Evolutionary conservation across 1,140 invertebrate genomes (phyloP).

Genomic region (Saxidomus purpurata): DNA sequence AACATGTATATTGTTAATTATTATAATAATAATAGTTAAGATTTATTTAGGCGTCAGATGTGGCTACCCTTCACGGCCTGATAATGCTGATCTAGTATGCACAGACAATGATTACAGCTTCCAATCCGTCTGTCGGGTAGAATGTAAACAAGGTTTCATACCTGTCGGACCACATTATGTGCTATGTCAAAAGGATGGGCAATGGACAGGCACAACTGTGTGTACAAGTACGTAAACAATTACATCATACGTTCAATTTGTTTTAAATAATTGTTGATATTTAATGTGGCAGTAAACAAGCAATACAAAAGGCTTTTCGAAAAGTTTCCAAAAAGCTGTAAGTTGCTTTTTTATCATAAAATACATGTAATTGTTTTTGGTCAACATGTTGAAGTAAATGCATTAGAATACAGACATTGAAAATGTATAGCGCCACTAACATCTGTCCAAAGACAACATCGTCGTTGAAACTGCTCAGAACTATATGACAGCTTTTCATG

Average conservation of each 20-base stretch:
- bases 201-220: neutral
- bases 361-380: neutral
- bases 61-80: neutral
- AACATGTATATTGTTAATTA: too few relatives aligned
- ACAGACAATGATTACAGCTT: neutral
- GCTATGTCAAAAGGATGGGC: neutral
- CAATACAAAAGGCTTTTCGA: neutral
- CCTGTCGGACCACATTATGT: neutral
- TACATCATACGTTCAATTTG: neutral
- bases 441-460: too few relatives aligned
- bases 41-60: neutral
- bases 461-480: too few relatives aligned
- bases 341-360: neutral
- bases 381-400: too few relatives aligned
- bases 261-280: neutral
- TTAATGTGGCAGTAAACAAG: neutral
- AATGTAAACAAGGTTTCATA: neutral
- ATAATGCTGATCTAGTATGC: neutral
- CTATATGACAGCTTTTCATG: too few relatives aligned
- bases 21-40: too few relatives aligned
- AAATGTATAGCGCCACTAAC: too few relatives aligned
- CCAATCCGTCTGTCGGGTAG: neutral
- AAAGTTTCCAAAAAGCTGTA: neutral
- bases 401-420: too few relatives aligned
- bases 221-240: neutral